phyloP scores from a whole-genome alignment of 2,797 vertebrate species.

The Cynodonichthys magdalenae region DNA sequence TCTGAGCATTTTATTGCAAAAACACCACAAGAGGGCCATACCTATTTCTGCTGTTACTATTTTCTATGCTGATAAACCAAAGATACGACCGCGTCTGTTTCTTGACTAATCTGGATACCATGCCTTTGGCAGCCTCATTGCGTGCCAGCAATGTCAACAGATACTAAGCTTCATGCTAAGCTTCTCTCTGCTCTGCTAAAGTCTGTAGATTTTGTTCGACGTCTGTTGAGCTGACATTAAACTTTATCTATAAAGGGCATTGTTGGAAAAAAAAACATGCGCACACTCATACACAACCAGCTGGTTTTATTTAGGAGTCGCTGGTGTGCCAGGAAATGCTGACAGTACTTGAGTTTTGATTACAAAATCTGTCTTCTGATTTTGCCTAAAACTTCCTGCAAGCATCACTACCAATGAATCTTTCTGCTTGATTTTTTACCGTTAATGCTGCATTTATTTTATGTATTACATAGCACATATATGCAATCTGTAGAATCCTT shows the following conservation, averaged over 20 bases:
- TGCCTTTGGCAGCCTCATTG: constrained; percentile 61
- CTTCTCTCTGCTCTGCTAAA: constrained; percentile 60
- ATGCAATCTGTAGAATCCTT: neutral
- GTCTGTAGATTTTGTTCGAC: constrained; percentile 62
- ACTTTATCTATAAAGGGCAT: constrained; percentile 62
- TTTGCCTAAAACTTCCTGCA: constrained; percentile 14
- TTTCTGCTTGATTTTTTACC: neutral
- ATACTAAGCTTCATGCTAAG: constrained; percentile 71
- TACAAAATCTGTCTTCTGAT: constrained; percentile 23
- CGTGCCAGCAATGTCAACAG: constrained; percentile 69
- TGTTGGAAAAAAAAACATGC: constrained; percentile 6
- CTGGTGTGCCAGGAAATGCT: neutral
- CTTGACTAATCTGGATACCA: constrained; percentile 44
- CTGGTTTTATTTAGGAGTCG: constrained; percentile 42
- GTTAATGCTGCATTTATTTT: constrained; percentile 8
- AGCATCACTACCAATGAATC: constrained; percentile 1
- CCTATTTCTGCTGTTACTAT: constrained; percentile 38
- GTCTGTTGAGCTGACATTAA: constrained; percentile 70
- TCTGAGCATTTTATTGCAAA: neutral
- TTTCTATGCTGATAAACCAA: constrained; percentile 28
- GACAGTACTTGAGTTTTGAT: constrained; percentile 25
- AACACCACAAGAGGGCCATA: neutral
- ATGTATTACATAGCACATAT: neutral
- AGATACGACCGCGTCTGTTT: constrained; percentile 42
- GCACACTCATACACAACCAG: constrained; percentile 38